A percentile compares a stretch with the other conserved stretches of the same genome.
These are phyloP conservation scores for Sebastiscus albofasciatus DNA, from an alignment of 2,797 vertebrate genomes.

Conservation along the genomic window DNA sequence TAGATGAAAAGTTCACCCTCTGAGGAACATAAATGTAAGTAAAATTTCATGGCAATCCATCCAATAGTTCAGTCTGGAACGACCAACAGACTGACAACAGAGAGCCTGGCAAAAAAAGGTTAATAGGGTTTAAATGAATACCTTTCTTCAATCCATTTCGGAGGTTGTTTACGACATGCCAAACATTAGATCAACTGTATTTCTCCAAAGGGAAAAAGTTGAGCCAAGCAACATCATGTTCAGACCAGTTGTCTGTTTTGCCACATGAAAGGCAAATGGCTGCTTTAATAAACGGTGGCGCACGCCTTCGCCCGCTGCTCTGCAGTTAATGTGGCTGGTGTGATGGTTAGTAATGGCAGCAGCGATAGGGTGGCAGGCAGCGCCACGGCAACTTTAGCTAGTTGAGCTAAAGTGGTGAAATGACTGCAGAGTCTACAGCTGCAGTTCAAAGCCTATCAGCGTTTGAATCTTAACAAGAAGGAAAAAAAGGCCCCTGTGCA, in stretches of 20 bases:
- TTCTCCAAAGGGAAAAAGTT: conserved; percentile 30
- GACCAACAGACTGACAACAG: not conserved
- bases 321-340: conserved; percentile 43
- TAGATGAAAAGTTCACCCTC: not conserved
- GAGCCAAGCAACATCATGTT: conserved; percentile 30
- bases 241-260: conserved; percentile 35
- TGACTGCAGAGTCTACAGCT: conserved; percentile 72
- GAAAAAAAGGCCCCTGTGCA: conserved; percentile 70
- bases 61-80: not conserved
- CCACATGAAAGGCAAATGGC: conserved; percentile 46
- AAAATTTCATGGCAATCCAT: not conserved
- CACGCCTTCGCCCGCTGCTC: conserved; percentile 26
- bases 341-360: conserved; percentile 48
- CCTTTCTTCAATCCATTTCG: not conserved
- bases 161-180: conserved; percentile 6
- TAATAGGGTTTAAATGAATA: not conserved
- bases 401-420: conserved; percentile 69
- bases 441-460: conserved; percentile 79
- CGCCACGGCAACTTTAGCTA: conserved; percentile 51
- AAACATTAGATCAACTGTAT: conserved; percentile 26
- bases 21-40: not conserved
- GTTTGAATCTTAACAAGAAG: conserved; percentile 82
- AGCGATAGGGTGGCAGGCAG: conserved; percentile 24
- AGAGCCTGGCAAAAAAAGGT: not conserved
- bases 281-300: conserved; percentile 35